Evolutionary conservation across 1,140 invertebrate species (phyloP).

Genomic region (Drosophila setifemur): DNA sequence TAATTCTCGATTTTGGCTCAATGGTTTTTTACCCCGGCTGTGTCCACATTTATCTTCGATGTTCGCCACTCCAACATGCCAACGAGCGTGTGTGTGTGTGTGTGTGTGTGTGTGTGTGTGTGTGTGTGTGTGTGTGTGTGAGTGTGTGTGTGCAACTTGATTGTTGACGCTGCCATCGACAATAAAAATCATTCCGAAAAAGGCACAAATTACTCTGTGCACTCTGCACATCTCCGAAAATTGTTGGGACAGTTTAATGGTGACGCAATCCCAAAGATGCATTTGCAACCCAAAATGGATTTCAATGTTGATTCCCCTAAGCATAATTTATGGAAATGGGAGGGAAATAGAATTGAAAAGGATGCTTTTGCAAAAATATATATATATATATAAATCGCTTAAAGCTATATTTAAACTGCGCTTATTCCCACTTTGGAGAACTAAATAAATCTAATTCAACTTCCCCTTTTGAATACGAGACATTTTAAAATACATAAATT

Average conservation of each 20-base stretch:
- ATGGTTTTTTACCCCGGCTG: slow-evolving; percentile 9
- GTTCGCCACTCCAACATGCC: slow-evolving; percentile 30
- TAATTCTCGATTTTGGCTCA: slow-evolving; percentile 71
- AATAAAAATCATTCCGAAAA: slow-evolving; percentile 79
- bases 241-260: slow-evolving; percentile 60
- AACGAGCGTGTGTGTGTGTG: slow-evolving; percentile 9
- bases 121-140: background rate
- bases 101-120: background rate
- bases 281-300: background rate
- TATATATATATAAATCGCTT: background rate
- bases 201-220: slow-evolving; percentile 66
- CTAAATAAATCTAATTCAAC: too few species aligned
- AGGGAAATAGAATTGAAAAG: too few species aligned
- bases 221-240: slow-evolving; percentile 23
- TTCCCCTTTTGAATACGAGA: too few species aligned
- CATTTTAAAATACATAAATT: too few species aligned
- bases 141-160: slow-evolving; percentile 4
- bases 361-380: too few species aligned
- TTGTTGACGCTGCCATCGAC: slow-evolving; percentile 53
- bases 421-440: too few species aligned
- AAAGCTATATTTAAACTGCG: too few species aligned
- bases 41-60: slow-evolving; percentile 67
- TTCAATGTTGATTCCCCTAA: too few species aligned
- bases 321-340: too few species aligned
- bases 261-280: slow-evolving; percentile 6